Evolutionary conservation across 2,888 invertebrate genomes (phyloP).

Genomic region (Sphaeridia pumilis): DNA sequence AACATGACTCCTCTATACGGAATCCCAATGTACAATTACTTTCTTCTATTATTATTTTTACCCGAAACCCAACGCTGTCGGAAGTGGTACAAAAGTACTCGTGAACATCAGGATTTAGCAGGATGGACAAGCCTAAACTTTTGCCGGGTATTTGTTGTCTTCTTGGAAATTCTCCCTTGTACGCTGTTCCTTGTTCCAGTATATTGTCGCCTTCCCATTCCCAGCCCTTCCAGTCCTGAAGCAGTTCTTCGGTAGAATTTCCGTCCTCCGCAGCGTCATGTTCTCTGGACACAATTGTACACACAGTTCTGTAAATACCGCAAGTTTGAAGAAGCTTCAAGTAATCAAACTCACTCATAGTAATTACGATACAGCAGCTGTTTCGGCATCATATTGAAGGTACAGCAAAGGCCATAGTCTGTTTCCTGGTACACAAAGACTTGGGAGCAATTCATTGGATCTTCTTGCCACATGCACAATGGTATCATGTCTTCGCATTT

Average conservation of each 20-base stretch:
- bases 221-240: conserved; percentile 6
- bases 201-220: conserved; percentile 4
- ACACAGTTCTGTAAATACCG: neutral
- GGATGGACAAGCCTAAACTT: conserved; percentile 20
- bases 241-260: neutral
- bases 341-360: neutral
- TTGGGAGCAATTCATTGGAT: conserved; percentile 49
- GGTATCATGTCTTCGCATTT: conserved; percentile 62
- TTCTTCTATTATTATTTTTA: too few species aligned
- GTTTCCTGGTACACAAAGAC: conserved; percentile 65
- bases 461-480: conserved; percentile 56
- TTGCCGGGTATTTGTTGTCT: neutral
- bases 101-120: conserved; percentile 25
- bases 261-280: neutral
- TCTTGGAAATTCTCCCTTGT: conserved; percentile 5
- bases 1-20: too few species aligned
- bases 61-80: conserved; percentile 25
- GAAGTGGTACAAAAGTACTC: conserved; percentile 27
- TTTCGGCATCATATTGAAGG: conserved; percentile 64
- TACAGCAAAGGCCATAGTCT: conserved; percentile 74
- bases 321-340: neutral
- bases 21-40: too few species aligned
- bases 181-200: neutral
- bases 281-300: too few species aligned
- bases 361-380: conserved; percentile 33